A percentile compares a stretch with the other conserved stretches of the same genome.
These are phyloP conservation scores for Polypedilum pembai DNA, from an alignment of 1,140 invertebrate genomes.

Conservation along the genomic window DNA sequence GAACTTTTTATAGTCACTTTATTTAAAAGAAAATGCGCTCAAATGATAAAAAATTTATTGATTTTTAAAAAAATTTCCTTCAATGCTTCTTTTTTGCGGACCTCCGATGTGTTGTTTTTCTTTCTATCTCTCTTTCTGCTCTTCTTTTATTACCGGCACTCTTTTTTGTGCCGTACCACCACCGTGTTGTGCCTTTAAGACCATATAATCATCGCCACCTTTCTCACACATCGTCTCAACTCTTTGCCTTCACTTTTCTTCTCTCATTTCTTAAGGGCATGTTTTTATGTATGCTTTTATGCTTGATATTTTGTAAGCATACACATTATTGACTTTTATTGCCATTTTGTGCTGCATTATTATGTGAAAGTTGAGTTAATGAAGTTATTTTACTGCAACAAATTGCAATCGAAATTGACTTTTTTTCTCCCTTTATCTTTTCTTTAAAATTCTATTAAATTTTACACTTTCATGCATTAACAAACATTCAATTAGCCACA, in stretches of 20 bases:
- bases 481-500: too few relatives aligned
- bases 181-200: background rate
- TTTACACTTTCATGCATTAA: too few relatives aligned
- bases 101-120: background rate
- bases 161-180: background rate
- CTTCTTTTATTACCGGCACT: background rate
- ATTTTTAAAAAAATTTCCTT: background rate
- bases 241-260: too few relatives aligned
- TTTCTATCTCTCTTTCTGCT: background rate
- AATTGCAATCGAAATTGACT: too few relatives aligned
- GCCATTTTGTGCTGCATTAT: too few relatives aligned
- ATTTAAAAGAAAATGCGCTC: too few relatives aligned
- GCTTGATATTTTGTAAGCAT: background rate
- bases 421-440: too few relatives aligned
- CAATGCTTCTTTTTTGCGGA: background rate
- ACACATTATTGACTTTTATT: background rate
- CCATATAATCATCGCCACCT: slow-evolving; percentile 22
- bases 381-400: background rate
- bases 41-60: too few relatives aligned
- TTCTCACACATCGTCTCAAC: slow-evolving; percentile 7
- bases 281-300: background rate
- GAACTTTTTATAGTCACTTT: too few relatives aligned
- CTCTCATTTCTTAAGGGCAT: background rate
- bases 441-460: too few relatives aligned
- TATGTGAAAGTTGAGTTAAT: background rate